Evolutionary conservation across 1,140 invertebrate genomes (phyloP).

Genomic region (Ceratosolen fusciceps): DNA sequence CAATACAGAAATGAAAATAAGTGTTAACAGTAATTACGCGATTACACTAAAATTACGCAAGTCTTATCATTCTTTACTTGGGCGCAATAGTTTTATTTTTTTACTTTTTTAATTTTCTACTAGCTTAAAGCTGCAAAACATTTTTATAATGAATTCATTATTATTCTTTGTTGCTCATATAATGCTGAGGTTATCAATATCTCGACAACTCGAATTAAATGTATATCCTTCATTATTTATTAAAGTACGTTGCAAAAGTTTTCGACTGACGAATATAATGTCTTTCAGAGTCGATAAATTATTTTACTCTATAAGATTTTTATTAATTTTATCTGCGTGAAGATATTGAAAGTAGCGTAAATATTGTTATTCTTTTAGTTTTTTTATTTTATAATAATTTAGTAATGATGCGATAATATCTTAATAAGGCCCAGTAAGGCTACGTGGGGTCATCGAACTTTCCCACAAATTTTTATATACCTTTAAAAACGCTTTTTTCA

Average conservation of each 20-base stretch:
- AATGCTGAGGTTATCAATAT: background rate
- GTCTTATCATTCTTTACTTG: conserved; percentile 60
- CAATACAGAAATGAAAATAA: conserved; percentile 42
- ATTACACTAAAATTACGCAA: conserved; percentile 58
- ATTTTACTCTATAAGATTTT: conserved; percentile 42
- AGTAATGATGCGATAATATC: conserved; percentile 69
- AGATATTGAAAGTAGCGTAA: conserved; percentile 65
- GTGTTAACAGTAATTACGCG: conserved; percentile 53
- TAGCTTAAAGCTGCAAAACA: conserved; percentile 59
- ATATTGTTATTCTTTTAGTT: conserved; percentile 62
- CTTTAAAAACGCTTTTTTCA: conserved; percentile 61
- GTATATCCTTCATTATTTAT: conserved; percentile 29
- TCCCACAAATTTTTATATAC: conserved; percentile 69
- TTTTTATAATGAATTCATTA: conserved; percentile 48
- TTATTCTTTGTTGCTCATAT: conserved; percentile 40
- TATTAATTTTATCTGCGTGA: conserved; percentile 58
- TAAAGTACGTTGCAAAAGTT: conserved; percentile 42
- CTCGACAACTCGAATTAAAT: background rate
- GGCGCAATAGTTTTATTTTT: conserved; percentile 64
- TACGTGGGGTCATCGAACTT: conserved; percentile 67
- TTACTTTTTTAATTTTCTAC: conserved; percentile 53
- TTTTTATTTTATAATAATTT: conserved; percentile 64
- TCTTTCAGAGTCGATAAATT: conserved; percentile 54
- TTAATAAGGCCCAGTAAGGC: conserved; percentile 73
- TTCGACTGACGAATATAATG: conserved; percentile 47